A percentile compares a stretch with the other conserved stretches of the same genome.
Evolutionary conservation across 2,113 vertebrate species (phyloP).

Genomic region (Morone chrysops): DNA sequence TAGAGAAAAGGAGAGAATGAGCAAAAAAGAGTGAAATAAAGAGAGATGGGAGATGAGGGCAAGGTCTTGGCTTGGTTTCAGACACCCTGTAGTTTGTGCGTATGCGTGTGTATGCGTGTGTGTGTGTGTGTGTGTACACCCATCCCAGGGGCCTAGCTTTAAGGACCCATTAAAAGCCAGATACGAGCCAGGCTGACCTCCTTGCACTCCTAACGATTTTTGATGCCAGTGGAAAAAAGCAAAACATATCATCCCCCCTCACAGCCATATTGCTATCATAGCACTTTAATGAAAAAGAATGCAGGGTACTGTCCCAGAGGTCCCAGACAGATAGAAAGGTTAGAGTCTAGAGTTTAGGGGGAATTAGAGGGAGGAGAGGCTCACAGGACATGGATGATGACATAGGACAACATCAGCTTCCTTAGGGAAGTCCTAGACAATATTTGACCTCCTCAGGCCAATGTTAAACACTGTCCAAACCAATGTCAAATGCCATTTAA

Average conservation of each 20-base stretch:
- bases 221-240: conserved; percentile 77
- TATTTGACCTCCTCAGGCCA: conserved; percentile 75
- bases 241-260: conserved; percentile 75
- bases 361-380: conserved; percentile 66
- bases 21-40: conserved; percentile 58
- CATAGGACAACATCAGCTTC: conserved; percentile 70
- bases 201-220: conserved; percentile 80
- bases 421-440: conserved; percentile 68
- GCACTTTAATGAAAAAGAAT: conserved; percentile 83
- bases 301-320: conserved; percentile 73
- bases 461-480: conserved; percentile 67
- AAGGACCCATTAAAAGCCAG: conserved; percentile 82
- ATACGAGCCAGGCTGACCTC: conserved; percentile 78
- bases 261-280: conserved; percentile 78
- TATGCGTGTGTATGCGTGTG: conserved; percentile 25
- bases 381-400: conserved; percentile 65
- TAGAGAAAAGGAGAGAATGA: conserved; percentile 43
- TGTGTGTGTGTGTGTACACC: conserved; percentile 36
- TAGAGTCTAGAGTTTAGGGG: conserved; percentile 75
- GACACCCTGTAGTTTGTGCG: conserved; percentile 48
- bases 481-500: conserved; percentile 61
- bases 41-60: conserved; percentile 36
- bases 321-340: conserved; percentile 72
- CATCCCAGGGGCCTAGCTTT: conserved; percentile 72
- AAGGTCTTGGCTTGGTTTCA: conserved; percentile 72